A percentile compares a stretch with the other conserved stretches of the same genome.
These are phyloP conservation scores for Drosophila pandora DNA, from an alignment of 1,140 invertebrate species.

Conservation along the genomic window DNA sequence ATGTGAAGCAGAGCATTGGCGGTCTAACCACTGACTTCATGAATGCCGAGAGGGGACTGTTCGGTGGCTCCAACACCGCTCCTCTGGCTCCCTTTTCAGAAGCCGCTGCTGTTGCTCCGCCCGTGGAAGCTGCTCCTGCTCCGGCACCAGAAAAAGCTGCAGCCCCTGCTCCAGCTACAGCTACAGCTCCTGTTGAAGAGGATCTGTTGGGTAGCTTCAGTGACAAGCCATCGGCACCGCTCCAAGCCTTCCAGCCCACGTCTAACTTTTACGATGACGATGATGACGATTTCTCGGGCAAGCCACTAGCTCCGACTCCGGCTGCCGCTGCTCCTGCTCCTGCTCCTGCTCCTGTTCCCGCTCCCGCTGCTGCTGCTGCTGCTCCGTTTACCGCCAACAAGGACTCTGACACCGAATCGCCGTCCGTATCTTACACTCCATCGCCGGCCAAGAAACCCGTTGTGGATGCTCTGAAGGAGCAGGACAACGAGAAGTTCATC, in stretches of 20 bases:
- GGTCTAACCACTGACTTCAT: slow-evolving; percentile 70
- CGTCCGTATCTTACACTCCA: slow-evolving; percentile 73
- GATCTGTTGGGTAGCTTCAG: slow-evolving; percentile 63
- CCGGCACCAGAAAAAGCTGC: neutral
- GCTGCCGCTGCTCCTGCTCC: slow-evolving; percentile 1
- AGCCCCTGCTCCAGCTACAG: neutral
- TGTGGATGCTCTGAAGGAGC: slow-evolving; percentile 77
- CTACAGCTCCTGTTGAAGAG: slow-evolving; percentile 23
- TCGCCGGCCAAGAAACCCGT: slow-evolving; percentile 79
- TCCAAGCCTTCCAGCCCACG: slow-evolving; percentile 52
- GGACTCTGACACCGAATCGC: slow-evolving; percentile 75
- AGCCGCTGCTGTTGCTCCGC: neutral
- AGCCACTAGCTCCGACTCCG: slow-evolving; percentile 28
- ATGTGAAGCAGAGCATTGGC: slow-evolving; percentile 57
- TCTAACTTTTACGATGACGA: slow-evolving; percentile 54
- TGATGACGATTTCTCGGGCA: slow-evolving; percentile 51
- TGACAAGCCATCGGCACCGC: slow-evolving; percentile 43
- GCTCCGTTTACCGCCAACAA: slow-evolving; percentile 47
- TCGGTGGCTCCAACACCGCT: slow-evolving; percentile 18
- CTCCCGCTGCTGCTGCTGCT: slow-evolving; percentile 19
- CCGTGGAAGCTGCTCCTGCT: neutral
- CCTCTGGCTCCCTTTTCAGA: slow-evolving; percentile 26
- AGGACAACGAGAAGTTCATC: slow-evolving; percentile 82
- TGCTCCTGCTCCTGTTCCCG: neutral
- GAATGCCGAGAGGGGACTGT: slow-evolving; percentile 72